These are phyloP conservation scores for Poeciliopsis occidentalis DNA, from an alignment of 2,113 vertebrate genomes.

Conservation along the genomic window DNA sequence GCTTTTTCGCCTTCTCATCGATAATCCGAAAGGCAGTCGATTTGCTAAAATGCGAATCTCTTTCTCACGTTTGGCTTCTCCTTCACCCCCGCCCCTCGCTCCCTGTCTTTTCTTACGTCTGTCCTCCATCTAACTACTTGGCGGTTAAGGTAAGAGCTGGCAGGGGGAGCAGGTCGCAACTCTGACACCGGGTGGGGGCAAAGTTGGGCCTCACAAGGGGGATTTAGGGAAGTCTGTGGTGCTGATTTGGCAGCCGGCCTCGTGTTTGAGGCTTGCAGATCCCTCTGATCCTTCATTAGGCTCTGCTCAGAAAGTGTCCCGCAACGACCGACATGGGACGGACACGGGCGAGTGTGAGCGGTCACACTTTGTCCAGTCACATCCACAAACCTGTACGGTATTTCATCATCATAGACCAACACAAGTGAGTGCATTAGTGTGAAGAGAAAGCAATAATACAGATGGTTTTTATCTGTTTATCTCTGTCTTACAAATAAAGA, in stretches of 20 bases:
- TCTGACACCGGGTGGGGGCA: not conserved
- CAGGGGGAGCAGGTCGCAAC: slow-evolving; percentile 13
- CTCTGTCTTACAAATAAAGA: no score
- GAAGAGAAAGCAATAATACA: no score
- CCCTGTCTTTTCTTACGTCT: slow-evolving; percentile 5
- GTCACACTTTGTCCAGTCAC: not conserved
- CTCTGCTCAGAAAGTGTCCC: slow-evolving; percentile 49
- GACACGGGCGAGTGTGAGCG: not conserved
- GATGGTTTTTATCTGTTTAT: no score
- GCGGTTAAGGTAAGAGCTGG: slow-evolving; percentile 36
- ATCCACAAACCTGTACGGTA: not conserved
- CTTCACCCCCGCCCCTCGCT: not conserved
- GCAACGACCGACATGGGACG: slow-evolving; percentile 23
- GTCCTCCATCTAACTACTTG: slow-evolving; percentile 26
- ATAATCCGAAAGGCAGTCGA: slow-evolving; percentile 77
- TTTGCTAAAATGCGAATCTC: slow-evolving; percentile 75
- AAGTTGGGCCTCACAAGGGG: slow-evolving; percentile 19
- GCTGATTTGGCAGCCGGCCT: slow-evolving; percentile 43
- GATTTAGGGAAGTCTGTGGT: slow-evolving; percentile 56
- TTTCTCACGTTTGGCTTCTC: slow-evolving; percentile 37
- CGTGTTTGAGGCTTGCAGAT: slow-evolving; percentile 48
- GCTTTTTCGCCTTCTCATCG: slow-evolving; percentile 52
- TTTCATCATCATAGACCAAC: not conserved
- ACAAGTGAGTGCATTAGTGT: no score
- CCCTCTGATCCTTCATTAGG: slow-evolving; percentile 65